A percentile compares a stretch with the other conserved stretches of the same genome.
These are phyloP conservation scores for Rhinoraja longicauda DNA, from an alignment of 2,797 vertebrate species.

Conservation along the genomic window DNA sequence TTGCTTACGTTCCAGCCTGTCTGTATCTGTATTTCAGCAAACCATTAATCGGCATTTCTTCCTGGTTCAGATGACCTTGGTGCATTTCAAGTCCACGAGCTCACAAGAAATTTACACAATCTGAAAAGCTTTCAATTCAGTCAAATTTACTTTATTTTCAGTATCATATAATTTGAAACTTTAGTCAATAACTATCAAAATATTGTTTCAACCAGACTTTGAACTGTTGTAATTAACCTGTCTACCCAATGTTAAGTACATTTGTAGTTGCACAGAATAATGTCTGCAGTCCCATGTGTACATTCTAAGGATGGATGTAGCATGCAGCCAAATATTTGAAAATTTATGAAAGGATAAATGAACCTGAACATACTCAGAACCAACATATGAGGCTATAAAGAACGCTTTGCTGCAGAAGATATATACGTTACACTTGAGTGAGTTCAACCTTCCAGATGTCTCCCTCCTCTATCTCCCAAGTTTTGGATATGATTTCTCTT, in stretches of 20 bases:
- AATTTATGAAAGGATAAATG: not conserved
- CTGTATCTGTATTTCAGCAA: slow-evolving; percentile 17
- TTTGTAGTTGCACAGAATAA: not conserved
- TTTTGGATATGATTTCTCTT: not conserved
- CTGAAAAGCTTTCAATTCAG: not conserved
- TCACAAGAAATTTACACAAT: not conserved
- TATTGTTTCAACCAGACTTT: not conserved
- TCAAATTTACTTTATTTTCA: not conserved
- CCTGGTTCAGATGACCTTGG: not conserved
- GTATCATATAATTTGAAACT: not conserved
- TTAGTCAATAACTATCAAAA: not conserved
- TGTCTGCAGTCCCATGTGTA: no score
- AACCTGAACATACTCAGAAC: not conserved
- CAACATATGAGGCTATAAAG: not conserved
- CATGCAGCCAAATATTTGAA: not conserved
- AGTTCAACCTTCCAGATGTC: not conserved
- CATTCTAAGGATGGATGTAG: not conserved
- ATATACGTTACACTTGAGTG: not conserved
- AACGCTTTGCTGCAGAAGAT: not conserved
- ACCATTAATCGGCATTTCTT: slow-evolving; percentile 33
- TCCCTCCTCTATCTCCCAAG: not conserved
- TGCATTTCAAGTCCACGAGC: not conserved
- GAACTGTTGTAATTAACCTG: not conserved
- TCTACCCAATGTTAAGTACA: not conserved
- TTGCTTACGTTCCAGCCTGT: slow-evolving; percentile 26